Evolutionary conservation across 2,888 invertebrate species (phyloP).

Genomic region (Aproaerema taeniolella): DNA sequence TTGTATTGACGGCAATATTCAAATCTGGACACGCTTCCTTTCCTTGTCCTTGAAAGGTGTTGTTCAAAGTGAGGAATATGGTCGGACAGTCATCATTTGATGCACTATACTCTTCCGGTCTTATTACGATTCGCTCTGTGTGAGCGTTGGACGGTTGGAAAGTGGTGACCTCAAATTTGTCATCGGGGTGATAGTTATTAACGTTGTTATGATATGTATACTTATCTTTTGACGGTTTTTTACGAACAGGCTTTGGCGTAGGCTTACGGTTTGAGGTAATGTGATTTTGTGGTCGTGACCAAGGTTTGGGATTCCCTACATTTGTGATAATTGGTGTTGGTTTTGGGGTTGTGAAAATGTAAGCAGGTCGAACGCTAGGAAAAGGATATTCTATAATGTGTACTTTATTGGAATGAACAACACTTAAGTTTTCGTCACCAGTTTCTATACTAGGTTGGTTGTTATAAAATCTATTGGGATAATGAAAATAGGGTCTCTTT

Average conservation of each 20-base stretch:
- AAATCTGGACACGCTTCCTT: constrained; percentile 83
- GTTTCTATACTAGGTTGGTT: constrained; percentile 39
- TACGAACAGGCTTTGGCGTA: constrained; percentile 44
- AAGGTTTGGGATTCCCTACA: constrained; percentile 57
- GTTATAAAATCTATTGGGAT: constrained; percentile 31
- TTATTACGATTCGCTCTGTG: constrained; percentile 65
- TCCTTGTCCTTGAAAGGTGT: constrained; percentile 71
- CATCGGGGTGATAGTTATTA: constrained; percentile 39
- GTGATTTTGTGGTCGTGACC: constrained; percentile 32
- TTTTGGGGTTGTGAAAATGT: constrained; percentile 45
- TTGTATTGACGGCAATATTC: constrained; percentile 83
- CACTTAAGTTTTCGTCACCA: constrained; percentile 41
- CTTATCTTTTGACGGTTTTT: constrained; percentile 41
- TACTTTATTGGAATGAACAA: constrained; percentile 47
- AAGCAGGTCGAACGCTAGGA: constrained; percentile 33
- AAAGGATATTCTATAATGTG: constrained; percentile 38
- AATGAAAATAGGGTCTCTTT: constrained; percentile 25
- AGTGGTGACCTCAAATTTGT: constrained; percentile 58
- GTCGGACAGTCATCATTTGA: constrained; percentile 72
- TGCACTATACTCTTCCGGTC: constrained; percentile 65
- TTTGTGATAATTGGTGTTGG: constrained; percentile 67
- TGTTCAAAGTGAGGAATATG: constrained; percentile 74
- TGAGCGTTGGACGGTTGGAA: constrained; percentile 56
- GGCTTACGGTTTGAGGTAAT: constrained; percentile 28
- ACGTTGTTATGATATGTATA: constrained; percentile 48